Evolutionary conservation across 1,140 invertebrate species (phyloP), one percentile per base, ranked within the genome.

Genomic region (Drosophila erecta): DNA sequence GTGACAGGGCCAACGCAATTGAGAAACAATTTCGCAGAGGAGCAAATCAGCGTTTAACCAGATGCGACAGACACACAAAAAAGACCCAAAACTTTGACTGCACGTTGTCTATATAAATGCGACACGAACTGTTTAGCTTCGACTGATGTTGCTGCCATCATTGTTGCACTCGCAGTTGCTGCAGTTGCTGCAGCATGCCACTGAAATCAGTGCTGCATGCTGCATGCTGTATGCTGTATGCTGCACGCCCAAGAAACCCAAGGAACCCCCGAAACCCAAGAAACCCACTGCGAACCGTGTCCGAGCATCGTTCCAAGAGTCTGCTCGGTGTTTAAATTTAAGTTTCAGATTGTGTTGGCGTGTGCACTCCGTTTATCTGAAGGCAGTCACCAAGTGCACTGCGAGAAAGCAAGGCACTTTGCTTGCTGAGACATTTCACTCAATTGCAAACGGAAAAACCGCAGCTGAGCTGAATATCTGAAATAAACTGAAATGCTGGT

Each of bases 31-130:
- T 87, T 87, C 57, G 51, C 49, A 62, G 50, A 57, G 75, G 71
- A 79, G 84, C 79, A 84, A 89, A 89, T 87, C 84, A 87, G 70
- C 84, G 79, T 74, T 84, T 86, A 86, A 64, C 40, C 72, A 60
- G 40, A 69, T 22, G 38, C 30, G 51, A 46, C 47, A 38, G 15
- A 33, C 43, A 14, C 47, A 57, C 27, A 40, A 50, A 24, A 27
- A 12, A 40, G 60, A 46, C 41, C 46, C 41, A 35, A 59, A 70
- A 77, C 65, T 61, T 57, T 47, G 69, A 83, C 74, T 46, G 83
- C 83, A 87, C 83, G 84, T 89, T 87, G 84, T 83, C 83, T 76
- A 76, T 76, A 76, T 87, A 83, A 87, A 83, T 87, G 83, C 84
- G 79, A 87, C 79, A 83, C 84, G 83, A 87, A 89, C 66, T 89